A percentile compares a stretch with the other conserved stretches of the same genome.
Conservation (phyloP, 2,797 vertebrate species). For the Sparidentex hasta region DNA sequence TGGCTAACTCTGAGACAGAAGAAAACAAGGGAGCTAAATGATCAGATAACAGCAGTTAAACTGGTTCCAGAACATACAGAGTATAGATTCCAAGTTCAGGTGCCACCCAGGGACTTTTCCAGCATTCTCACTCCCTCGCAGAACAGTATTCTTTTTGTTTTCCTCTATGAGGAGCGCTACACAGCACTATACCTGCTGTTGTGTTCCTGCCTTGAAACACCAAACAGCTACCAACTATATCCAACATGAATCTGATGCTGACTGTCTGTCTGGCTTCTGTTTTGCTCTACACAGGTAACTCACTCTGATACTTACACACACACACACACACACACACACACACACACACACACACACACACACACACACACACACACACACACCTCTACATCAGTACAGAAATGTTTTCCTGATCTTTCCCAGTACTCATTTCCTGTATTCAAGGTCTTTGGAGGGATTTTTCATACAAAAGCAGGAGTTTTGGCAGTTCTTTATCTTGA, state of each 20-base stretch:
- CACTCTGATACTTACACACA: background rate
- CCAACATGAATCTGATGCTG: slow-evolving; percentile 44
- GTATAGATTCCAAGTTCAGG: background rate
- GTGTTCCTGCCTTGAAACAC: background rate
- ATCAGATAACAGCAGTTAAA: slow-evolving; percentile 23
- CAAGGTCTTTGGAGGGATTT: background rate
- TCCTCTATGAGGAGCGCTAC: background rate
- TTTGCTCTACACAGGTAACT: slow-evolving; percentile 31
- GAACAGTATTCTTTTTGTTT: background rate
- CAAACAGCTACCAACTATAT: background rate
- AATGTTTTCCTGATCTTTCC: no score
- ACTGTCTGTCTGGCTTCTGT: slow-evolving; percentile 10
- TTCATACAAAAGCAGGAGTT: no score
- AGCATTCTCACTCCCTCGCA: no score
- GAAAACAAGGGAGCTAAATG: background rate
- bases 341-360: no score
- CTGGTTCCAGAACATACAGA: slow-evolving; percentile 4
- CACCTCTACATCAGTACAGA: background rate
- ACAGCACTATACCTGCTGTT: no score
- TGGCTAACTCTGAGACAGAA: background rate
- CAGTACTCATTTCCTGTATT: background rate
- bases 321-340: no score
- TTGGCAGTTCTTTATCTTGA: no score
- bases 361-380: no score
- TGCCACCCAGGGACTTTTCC: background rate